Conservation (phyloP, 1,140 invertebrate genomes). For the Euwallacea similis region DNA sequence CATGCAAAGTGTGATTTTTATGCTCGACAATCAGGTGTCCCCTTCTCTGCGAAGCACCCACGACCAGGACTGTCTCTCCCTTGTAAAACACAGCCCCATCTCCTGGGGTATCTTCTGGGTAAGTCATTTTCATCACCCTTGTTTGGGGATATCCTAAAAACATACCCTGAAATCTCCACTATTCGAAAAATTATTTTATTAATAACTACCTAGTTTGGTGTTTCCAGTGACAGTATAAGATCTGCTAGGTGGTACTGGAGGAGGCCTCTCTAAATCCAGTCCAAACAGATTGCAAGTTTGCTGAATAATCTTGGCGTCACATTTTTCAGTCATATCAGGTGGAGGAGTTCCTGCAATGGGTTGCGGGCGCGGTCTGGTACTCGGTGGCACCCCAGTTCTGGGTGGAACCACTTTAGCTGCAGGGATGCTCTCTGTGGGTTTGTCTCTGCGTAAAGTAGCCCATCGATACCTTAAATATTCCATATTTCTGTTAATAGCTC, state of each 20-base stretch:
- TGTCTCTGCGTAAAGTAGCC: conserved; percentile 62
- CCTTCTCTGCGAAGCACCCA: conserved; percentile 76
- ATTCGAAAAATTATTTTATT: neutral
- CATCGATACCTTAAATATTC: conserved; percentile 62
- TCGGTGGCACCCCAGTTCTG: conserved; percentile 35
- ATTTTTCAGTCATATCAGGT: conserved; percentile 74
- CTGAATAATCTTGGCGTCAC: conserved; percentile 83
- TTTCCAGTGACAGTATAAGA: conserved; percentile 89
- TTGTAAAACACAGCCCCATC: conserved; percentile 67
- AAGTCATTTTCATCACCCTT: conserved; percentile 87
- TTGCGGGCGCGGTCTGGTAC: conserved; percentile 74
- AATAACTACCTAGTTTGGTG: conserved; percentile 69
- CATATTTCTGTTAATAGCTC: neutral
- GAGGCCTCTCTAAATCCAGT: conserved; percentile 85
- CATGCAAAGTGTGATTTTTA: conserved; percentile 76
- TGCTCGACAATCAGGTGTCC: conserved; percentile 84
- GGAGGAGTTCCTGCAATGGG: conserved; percentile 85
- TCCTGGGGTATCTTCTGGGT: conserved; percentile 63
- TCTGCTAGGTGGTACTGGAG: conserved; percentile 84
- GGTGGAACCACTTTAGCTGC: conserved; percentile 27
- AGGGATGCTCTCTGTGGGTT: conserved; percentile 31
- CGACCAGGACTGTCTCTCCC: conserved; percentile 80
- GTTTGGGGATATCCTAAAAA: conserved; percentile 81
- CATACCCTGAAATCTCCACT: too few relatives aligned
- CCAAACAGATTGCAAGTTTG: conserved; percentile 89